Evolutionary conservation across 2,113 vertebrate species (phyloP).

Genomic region (Xenopus laevis): DNA sequence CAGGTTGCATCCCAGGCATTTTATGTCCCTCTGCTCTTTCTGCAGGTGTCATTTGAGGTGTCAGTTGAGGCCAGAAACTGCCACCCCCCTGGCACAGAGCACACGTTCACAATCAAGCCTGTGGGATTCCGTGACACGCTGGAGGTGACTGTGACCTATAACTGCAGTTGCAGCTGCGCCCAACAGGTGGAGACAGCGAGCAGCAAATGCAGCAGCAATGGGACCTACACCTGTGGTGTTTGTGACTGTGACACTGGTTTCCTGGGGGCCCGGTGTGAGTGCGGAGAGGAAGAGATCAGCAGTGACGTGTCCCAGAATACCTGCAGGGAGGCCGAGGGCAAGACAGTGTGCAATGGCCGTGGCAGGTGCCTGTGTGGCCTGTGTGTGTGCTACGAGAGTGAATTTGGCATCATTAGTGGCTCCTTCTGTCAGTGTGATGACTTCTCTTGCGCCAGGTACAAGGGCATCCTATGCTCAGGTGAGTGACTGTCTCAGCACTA

Average conservation of each 20-base stretch:
- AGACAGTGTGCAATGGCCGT: conserved; percentile 86
- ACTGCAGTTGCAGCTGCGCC: conserved; percentile 81
- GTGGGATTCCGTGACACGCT: conserved; percentile 91
- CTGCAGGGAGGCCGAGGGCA: conserved; percentile 86
- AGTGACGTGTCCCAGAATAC: conserved; percentile 63
- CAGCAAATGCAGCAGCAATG: conserved; percentile 76
- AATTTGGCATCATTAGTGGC: conserved; percentile 95
- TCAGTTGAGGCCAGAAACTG: conserved; percentile 81
- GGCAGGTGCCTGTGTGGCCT: conserved; percentile 95
- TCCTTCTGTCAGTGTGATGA: conserved; percentile 93
- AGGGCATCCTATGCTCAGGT: conserved; percentile 95
- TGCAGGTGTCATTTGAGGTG: conserved; percentile 83
- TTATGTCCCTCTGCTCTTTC: not conserved
- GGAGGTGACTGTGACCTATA: conserved; percentile 77
- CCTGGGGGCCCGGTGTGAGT: conserved; percentile 87
- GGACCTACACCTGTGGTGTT: conserved; percentile 79
- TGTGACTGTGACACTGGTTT: conserved; percentile 80
- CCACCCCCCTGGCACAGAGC: conserved; percentile 56
- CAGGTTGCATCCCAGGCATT: not conserved
- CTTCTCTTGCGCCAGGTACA: conserved; percentile 93
- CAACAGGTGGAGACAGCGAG: conserved; percentile 60
- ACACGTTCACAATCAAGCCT: conserved; percentile 82
- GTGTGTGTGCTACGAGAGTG: conserved; percentile 90
- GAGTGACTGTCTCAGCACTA: conserved; percentile 46
- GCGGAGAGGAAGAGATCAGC: conserved; percentile 78